Conservation (phyloP, 2,888 invertebrate species). For the Andrena marginata region DNA sequence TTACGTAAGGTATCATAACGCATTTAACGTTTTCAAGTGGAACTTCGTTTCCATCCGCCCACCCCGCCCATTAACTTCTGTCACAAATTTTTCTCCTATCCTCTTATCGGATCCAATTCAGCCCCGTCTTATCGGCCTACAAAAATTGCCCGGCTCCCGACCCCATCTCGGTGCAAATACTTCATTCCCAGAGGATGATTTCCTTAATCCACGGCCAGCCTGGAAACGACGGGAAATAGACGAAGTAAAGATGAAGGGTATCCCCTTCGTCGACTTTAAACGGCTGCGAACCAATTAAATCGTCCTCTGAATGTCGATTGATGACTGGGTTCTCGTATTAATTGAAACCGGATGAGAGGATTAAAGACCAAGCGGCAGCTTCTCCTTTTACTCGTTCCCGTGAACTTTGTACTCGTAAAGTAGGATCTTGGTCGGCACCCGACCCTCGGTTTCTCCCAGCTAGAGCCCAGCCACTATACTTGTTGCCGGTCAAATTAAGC, state of each 20-base stretch:
- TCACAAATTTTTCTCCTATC: conserved; percentile 47
- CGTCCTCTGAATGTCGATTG: conserved; percentile 31
- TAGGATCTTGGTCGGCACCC: background rate
- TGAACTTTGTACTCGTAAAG: no score
- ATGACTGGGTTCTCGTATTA: conserved; percentile 51
- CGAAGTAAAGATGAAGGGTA: conserved; percentile 1
- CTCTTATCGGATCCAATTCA: conserved; percentile 59
- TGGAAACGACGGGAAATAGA: background rate
- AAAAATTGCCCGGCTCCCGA: conserved; percentile 26
- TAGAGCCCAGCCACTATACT: background rate
- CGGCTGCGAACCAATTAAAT: conserved; percentile 48
- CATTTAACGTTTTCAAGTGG: background rate
- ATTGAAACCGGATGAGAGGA: conserved; percentile 63
- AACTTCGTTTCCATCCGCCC: conserved; percentile 19
- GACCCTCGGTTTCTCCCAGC: background rate
- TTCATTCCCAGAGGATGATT: conserved; percentile 50
- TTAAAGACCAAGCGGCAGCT: conserved; percentile 50
- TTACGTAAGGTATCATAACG: conserved; percentile 21
- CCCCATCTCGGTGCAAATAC: conserved; percentile 32
- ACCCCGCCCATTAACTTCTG: conserved; percentile 28
- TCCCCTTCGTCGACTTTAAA: conserved; percentile 38
- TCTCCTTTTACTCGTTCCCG: conserved; percentile 29
- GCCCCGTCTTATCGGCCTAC: conserved; percentile 41
- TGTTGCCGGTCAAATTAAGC: conserved; percentile 8
- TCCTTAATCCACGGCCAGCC: conserved; percentile 37